phyloP scores from a whole-genome alignment of 2,113 vertebrate species.

The Grus americana region DNA sequence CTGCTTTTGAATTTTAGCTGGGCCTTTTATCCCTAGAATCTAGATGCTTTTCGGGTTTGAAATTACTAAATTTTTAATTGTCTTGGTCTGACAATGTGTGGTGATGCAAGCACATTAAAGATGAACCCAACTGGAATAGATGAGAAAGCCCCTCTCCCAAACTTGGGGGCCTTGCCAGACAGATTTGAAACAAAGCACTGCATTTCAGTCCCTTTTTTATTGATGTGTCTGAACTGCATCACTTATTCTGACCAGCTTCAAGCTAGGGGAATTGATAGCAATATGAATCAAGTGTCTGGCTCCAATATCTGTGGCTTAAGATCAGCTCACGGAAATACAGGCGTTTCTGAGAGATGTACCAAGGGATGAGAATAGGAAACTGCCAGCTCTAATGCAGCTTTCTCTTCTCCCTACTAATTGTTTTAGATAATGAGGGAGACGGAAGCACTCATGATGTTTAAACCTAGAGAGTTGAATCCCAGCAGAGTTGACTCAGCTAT shows the following conservation, averaged over 20 bases:
- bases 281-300: neutral
- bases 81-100: neutral
- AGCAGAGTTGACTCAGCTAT: slow-evolving; percentile 33
- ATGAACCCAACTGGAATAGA: neutral
- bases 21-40: neutral
- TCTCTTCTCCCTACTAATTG: slow-evolving; percentile 18
- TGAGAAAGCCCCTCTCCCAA: neutral
- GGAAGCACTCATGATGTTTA: slow-evolving; percentile 12
- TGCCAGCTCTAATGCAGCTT: slow-evolving; percentile 28
- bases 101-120: neutral
- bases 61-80: neutral
- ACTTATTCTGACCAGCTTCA: neutral
- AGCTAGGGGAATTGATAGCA: neutral
- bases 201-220: neutral
- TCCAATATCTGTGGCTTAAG: neutral
- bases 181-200: neutral
- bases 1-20: neutral
- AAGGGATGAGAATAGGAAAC: neutral
- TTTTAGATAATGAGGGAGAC: slow-evolving; percentile 22
- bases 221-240: neutral
- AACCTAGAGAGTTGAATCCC: slow-evolving; percentile 13
- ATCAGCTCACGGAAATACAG: neutral
- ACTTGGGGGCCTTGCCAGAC: neutral
- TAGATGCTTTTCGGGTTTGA: neutral
- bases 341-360: neutral